Evolutionary conservation across 2,797 vertebrate genomes (phyloP).

Genomic region (Choloepus didactylus): DNA sequence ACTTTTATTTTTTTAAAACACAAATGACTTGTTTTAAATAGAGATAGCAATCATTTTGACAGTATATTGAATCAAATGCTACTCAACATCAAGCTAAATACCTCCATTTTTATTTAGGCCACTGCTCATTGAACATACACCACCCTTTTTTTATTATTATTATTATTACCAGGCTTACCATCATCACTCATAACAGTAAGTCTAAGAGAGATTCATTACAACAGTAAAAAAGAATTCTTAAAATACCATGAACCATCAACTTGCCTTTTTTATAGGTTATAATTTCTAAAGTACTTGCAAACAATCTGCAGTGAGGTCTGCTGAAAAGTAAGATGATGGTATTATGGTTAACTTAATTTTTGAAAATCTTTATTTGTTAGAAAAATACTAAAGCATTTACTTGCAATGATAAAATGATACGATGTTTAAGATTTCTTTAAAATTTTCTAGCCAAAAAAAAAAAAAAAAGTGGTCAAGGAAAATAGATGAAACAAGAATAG

Average conservation of each 20-base stretch:
- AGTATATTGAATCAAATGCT: background rate
- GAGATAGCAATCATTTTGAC: background rate
- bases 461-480: background rate
- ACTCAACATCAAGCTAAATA: background rate
- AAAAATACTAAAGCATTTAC: slow-evolving; percentile 20
- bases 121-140: background rate
- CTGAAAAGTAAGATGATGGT: background rate
- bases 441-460: background rate
- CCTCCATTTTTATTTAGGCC: background rate
- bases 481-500: background rate
- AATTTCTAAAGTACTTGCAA: background rate
- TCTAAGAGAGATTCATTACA: background rate
- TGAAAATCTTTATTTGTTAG: background rate
- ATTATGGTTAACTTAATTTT: background rate
- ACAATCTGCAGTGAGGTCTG: slow-evolving; percentile 6
- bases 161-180: background rate
- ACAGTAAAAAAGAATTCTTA: slow-evolving; percentile 9
- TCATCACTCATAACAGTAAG: background rate
- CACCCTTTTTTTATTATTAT: too few species aligned
- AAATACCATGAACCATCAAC: background rate
- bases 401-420: background rate
- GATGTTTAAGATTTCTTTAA: slow-evolving; percentile 45
- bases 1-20: background rate
- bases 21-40: background rate
- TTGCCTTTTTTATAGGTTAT: background rate